A percentile compares a stretch with the other conserved stretches of the same genome.
phyloP scores from a whole-genome alignment of 2,797 vertebrate species.

The Trichosurus vulpecula region DNA sequence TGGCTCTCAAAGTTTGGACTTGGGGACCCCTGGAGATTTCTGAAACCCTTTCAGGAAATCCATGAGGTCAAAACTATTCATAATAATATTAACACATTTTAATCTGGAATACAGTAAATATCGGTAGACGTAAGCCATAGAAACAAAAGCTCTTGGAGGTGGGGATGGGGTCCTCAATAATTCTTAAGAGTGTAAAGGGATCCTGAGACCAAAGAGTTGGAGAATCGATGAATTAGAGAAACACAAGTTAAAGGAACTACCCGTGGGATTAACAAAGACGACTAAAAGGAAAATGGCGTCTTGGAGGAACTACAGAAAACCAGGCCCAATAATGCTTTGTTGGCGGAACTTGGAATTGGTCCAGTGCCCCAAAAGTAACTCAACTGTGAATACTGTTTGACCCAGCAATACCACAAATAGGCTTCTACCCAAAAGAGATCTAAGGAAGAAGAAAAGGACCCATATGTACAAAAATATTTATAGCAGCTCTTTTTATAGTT shows the following conservation, averaged over 20 bases:
- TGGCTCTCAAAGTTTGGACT: background rate
- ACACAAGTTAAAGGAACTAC: background rate
- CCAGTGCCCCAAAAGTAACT: background rate
- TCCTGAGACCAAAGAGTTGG: background rate
- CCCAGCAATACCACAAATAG: background rate
- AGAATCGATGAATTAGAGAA: background rate
- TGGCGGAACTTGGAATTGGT: background rate
- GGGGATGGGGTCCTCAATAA: background rate
- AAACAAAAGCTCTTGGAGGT: background rate
- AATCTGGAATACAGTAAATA: background rate
- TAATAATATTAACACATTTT: background rate
- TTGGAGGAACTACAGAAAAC: background rate
- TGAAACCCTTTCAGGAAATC: background rate
- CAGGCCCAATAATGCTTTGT: background rate
- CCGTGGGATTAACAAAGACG: background rate
- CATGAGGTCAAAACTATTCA: background rate
- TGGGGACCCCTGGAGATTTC: background rate
- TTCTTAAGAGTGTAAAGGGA: background rate
- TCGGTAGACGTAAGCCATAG: background rate
- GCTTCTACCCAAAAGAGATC: background rate
- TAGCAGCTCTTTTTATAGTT: background rate
- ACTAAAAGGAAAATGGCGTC: background rate
- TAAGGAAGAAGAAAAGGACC: background rate
- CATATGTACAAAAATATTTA: background rate
- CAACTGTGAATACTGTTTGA: background rate